Conservation (phyloP, 2,113 vertebrate species). For the Apteryx mantelli region DNA sequence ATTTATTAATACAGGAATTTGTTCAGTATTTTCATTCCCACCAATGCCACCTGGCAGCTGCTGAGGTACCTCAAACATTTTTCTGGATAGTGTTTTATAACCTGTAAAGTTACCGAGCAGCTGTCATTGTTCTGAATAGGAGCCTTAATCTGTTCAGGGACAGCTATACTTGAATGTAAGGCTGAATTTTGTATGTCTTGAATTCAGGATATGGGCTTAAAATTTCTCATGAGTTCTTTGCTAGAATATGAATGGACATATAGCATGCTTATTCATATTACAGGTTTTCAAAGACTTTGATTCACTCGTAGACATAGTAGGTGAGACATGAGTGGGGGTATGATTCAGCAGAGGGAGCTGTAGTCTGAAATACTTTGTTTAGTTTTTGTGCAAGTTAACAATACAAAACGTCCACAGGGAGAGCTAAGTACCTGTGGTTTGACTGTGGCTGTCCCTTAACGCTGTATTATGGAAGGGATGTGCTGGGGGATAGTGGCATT, state of each 20-base stretch:
- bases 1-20: background rate
- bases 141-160: background rate
- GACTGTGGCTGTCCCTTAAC: background rate
- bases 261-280: background rate
- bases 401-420: rapidly evolving
- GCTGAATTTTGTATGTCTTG: background rate
- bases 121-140: background rate
- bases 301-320: background rate
- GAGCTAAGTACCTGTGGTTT: rapidly evolving
- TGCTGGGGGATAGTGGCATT: rapidly evolving
- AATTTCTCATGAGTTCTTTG: background rate
- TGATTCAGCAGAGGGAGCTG: too few relatives aligned
- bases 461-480: rapidly evolving
- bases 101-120: background rate
- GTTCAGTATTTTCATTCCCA: background rate
- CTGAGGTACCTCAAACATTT: background rate
- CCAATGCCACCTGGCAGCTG: rapidly evolving
- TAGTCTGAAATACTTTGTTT: background rate
- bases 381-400: rapidly evolving
- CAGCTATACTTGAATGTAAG: background rate
- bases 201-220: too few relatives aligned
- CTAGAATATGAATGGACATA: background rate
- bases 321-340: background rate
- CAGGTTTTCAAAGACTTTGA: background rate
- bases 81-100: rapidly evolving